A percentile compares a stretch with the other conserved stretches of the same genome.
Conservation (phyloP, 1,140 invertebrate genomes). For the Euborellia annulipes region DNA sequence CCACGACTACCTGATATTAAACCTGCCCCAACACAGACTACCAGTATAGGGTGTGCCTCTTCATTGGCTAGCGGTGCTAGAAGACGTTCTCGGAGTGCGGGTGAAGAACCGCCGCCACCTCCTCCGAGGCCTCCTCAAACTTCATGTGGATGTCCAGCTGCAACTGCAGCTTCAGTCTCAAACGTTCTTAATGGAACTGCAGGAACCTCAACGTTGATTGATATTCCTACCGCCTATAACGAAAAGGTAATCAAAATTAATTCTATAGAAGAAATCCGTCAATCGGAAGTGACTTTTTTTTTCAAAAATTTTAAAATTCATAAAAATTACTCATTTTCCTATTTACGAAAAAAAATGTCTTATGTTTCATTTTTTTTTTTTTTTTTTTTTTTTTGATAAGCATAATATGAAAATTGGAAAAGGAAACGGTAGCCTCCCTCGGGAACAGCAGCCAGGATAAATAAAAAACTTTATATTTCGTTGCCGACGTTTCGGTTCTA, state of each 20-base stretch:
- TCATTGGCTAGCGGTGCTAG: no score
- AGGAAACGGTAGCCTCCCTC: no score
- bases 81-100: slow-evolving; percentile 19
- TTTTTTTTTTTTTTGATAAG: no score
- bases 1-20: slow-evolving; percentile 62
- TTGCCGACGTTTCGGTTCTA: no score
- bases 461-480: no score
- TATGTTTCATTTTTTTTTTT: no score
- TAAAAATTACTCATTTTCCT: no score
- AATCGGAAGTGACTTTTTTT: no score
- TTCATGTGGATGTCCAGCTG: slow-evolving; percentile 32
- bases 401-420: no score
- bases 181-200: slow-evolving; percentile 4
- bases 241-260: slow-evolving; percentile 41
- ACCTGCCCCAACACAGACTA: slow-evolving; percentile 23
- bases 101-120: slow-evolving; percentile 33
- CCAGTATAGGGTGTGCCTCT: not conserved
- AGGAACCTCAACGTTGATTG: slow-evolving; percentile 30
- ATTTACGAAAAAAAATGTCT: no score
- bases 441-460: no score
- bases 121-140: slow-evolving; percentile 33
- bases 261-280: slow-evolving; percentile 5
- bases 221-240: slow-evolving; percentile 75
- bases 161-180: slow-evolving; percentile 23
- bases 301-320: no score